Conservation (phyloP, 2,888 invertebrate genomes). For the Sycophila texana region DNA sequence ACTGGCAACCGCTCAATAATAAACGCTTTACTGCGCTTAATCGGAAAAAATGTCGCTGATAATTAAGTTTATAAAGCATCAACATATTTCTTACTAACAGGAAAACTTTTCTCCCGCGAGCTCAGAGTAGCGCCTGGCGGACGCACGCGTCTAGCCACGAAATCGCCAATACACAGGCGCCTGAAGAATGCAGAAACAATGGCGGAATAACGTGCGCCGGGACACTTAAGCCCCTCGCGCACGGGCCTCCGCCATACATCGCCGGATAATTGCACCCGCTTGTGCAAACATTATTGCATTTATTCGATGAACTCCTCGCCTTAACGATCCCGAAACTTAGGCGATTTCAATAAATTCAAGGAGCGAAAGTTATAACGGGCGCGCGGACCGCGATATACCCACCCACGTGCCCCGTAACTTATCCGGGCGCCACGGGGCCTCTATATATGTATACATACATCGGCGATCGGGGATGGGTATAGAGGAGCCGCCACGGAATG, state of each 20-base stretch:
- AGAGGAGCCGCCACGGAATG: constrained; percentile 50
- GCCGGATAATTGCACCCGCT: constrained; percentile 62
- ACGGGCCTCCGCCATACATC: constrained; percentile 63
- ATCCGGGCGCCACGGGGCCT: too few relatives aligned
- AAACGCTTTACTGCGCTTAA: too few relatives aligned
- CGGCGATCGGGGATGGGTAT: background rate
- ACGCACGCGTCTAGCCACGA: background rate
- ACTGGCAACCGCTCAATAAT: too few relatives aligned
- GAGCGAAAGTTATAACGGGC: constrained; percentile 43
- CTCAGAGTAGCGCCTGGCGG: background rate
- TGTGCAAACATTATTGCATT: constrained; percentile 60
- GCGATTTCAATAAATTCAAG: constrained; percentile 50
- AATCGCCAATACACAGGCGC: constrained; percentile 5
- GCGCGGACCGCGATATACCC: background rate
- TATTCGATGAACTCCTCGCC: constrained; percentile 20
- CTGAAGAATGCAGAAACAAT: constrained; percentile 55
- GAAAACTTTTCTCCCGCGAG: background rate
- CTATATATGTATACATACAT: background rate
- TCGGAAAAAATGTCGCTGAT: too few relatives aligned
- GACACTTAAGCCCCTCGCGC: constrained; percentile 60
- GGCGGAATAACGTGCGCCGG: constrained; percentile 63
- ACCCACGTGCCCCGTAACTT: too few relatives aligned
- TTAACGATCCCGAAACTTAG: constrained; percentile 18
- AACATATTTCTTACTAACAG: background rate
- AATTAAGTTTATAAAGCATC: background rate